These are phyloP conservation scores for Patella pellucida DNA, from an alignment of 2,888 invertebrate genomes.

Conservation along the genomic window DNA sequence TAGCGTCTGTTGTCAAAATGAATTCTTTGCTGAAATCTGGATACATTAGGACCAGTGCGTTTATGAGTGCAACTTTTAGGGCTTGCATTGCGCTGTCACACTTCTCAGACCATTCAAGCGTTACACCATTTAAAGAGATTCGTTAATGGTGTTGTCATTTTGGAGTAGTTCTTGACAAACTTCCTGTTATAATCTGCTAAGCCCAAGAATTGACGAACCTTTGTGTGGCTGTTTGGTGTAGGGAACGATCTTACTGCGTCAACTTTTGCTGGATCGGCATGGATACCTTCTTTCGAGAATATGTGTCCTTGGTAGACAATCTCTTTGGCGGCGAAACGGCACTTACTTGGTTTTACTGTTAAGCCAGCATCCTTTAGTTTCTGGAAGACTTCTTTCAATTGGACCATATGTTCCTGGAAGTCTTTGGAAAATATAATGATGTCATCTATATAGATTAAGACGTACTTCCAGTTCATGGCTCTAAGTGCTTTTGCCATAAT, in stretches of 20 bases:
- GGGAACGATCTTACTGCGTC: constrained; percentile 26
- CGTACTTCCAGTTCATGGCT: constrained; percentile 39
- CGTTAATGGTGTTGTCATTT: too few relatives aligned
- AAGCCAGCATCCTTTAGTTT: constrained; percentile 33
- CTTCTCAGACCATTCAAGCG: constrained; percentile 32
- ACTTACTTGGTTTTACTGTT: constrained; percentile 37
- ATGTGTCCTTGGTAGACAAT: constrained; percentile 38
- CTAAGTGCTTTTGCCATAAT: constrained; percentile 34
- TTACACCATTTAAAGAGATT: too few relatives aligned
- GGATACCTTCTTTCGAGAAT: constrained; percentile 33
- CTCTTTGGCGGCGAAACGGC: constrained; percentile 33
- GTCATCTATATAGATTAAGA: constrained; percentile 20
- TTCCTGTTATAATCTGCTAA: too few relatives aligned
- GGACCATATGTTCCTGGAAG: too few relatives aligned
- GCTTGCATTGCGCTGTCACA: constrained; percentile 30
- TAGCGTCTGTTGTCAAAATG: constrained; percentile 33
- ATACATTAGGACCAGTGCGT: constrained; percentile 36
- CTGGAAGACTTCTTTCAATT: constrained; percentile 17
- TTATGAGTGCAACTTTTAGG: constrained; percentile 24
- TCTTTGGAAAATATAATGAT: too few relatives aligned
- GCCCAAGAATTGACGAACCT: too few relatives aligned
- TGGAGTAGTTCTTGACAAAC: too few relatives aligned
- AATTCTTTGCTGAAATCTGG: constrained; percentile 37
- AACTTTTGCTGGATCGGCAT: constrained; percentile 31
- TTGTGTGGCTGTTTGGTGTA: constrained; percentile 29